Evolutionary conservation across 2,113 vertebrate genomes (phyloP).

Genomic region (Tetrax tetrax): DNA sequence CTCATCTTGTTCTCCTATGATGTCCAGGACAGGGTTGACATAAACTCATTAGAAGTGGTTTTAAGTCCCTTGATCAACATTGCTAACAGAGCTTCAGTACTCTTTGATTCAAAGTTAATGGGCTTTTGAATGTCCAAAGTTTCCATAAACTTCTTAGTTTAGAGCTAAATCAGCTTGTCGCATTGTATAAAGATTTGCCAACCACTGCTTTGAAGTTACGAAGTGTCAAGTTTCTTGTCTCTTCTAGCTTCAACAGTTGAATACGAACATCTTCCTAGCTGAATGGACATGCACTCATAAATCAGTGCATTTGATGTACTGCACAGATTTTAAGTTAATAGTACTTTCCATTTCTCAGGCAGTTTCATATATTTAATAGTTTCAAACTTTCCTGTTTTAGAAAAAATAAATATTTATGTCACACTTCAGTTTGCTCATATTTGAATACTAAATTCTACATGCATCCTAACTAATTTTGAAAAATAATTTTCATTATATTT

Average conservation of each 20-base stretch:
- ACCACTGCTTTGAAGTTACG: not conserved
- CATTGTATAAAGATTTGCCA: not conserved
- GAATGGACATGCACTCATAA: not conserved
- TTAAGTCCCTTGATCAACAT: not conserved
- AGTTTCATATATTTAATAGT: not conserved
- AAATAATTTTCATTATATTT: not conserved
- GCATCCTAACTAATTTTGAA: not conserved
- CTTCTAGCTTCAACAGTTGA: not conserved
- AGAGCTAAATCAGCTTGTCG: not conserved
- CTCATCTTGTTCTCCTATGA: not conserved
- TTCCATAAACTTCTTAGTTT: conserved; percentile 29
- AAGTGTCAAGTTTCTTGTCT: conserved; percentile 5
- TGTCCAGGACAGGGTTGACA: not conserved
- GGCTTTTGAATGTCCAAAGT: not conserved
- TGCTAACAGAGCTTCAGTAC: not conserved
- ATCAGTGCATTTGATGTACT: not conserved
- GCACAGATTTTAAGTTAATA: not conserved
- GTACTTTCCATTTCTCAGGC: not conserved
- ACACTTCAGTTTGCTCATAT: not conserved
- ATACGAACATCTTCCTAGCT: not conserved
- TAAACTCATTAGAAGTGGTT: not conserved
- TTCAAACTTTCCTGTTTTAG: not conserved
- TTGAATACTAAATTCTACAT: not conserved
- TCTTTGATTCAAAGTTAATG: conserved; percentile 30
- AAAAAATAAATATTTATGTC: not conserved